phyloP scores from a whole-genome alignment of 2,797 vertebrate genomes.

The Heteromormyrus szaboi region DNA sequence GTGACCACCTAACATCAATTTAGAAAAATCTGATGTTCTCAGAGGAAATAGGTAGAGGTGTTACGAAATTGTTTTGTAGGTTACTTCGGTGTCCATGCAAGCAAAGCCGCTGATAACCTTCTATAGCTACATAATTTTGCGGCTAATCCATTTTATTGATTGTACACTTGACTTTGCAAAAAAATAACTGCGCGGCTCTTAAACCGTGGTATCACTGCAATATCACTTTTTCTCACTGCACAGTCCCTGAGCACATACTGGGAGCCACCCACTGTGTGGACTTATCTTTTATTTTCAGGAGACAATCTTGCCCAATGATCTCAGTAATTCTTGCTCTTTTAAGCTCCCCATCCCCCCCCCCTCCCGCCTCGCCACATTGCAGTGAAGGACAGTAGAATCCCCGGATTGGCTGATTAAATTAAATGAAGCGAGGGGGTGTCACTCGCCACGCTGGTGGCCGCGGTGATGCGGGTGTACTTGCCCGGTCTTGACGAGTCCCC shows the following conservation, averaged over 20 bases:
- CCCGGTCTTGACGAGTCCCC: slow-evolving; percentile 57
- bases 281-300: slow-evolving; percentile 56
- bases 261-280: slow-evolving; percentile 41
- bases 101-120: slow-evolving; percentile 57
- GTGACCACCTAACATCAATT: slow-evolving; percentile 50
- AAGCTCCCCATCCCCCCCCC: slow-evolving; percentile 24
- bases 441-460: neutral
- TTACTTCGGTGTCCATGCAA: slow-evolving; percentile 46
- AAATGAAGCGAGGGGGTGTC: neutral
- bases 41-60: slow-evolving; percentile 49
- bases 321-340: slow-evolving; percentile 38
- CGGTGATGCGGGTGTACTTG: slow-evolving; percentile 24
- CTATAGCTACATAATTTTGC: slow-evolving; percentile 53
- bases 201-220: slow-evolving; percentile 49
- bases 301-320: slow-evolving; percentile 44
- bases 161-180: slow-evolving; percentile 51
- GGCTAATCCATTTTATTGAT: slow-evolving; percentile 69
- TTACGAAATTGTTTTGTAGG: slow-evolving; percentile 56
- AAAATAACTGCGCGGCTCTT: slow-evolving; percentile 42
- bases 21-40: slow-evolving; percentile 52
- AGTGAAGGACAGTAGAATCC: slow-evolving; percentile 36
- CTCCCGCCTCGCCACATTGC: slow-evolving; percentile 31
- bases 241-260: slow-evolving; percentile 34
- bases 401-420: neutral
- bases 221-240: slow-evolving; percentile 48